phyloP scores from a whole-genome alignment of 2,888 invertebrate genomes.

The Xanthorhoe spadicearia region DNA sequence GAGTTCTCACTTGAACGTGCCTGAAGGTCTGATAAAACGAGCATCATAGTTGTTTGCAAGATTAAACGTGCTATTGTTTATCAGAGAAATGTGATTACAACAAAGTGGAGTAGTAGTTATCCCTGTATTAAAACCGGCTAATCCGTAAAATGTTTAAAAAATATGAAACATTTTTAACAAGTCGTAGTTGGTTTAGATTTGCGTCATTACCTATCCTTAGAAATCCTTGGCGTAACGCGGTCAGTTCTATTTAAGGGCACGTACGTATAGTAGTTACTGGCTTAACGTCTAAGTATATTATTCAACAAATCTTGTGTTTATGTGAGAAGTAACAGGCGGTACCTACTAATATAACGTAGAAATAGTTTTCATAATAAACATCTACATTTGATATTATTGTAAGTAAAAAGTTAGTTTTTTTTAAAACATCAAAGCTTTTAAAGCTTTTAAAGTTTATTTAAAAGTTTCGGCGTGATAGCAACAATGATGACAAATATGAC shows the following conservation, averaged over 20 bases:
- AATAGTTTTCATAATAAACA: constrained; percentile 10
- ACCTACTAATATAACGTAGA: not conserved
- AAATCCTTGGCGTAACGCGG: constrained; percentile 46
- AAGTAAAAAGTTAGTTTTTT: not conserved
- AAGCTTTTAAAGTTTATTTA: constrained; percentile 11
- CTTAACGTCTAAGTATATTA: constrained; percentile 39
- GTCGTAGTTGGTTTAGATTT: constrained; percentile 11
- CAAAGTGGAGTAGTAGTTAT: not conserved
- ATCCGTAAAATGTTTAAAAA: not conserved
- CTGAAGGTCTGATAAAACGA: constrained; percentile 51
- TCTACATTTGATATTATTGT: not conserved
- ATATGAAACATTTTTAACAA: constrained; percentile 1
- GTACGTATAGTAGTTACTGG: constrained; percentile 42
- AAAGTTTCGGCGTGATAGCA: constrained; percentile 20
- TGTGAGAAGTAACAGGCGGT: constrained; percentile 17
- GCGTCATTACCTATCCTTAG: constrained; percentile 35
- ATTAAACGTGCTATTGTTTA: constrained; percentile 20
- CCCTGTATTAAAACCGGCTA: not conserved
- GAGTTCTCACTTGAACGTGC: constrained; percentile 42
- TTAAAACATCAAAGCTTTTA: not conserved
- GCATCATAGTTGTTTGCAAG: constrained; percentile 41
- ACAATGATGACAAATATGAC: constrained; percentile 34
- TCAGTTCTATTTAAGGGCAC: constrained; percentile 47
- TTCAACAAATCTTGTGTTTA: constrained; percentile 35
- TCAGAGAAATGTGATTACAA: not conserved